These are phyloP conservation scores for Brachyopa scutellaris DNA, from an alignment of 2,888 invertebrate species.

Conservation along the genomic window DNA sequence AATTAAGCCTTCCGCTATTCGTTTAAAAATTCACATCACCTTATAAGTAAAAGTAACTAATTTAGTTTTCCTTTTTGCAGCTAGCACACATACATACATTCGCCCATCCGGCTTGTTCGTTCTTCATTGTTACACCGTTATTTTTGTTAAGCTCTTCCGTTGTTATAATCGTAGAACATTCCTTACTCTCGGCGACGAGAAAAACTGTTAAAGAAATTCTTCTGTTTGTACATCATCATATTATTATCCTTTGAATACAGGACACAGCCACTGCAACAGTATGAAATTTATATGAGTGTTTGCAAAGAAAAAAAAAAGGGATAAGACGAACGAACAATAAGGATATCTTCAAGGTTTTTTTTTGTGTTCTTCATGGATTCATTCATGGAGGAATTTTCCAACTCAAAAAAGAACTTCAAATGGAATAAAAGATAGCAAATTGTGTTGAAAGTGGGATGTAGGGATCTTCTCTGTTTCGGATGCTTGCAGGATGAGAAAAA, in stretches of 20 bases:
- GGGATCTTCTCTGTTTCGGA: too few species aligned
- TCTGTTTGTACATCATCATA: slow-evolving; percentile 18
- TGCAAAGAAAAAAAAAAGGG: slow-evolving; percentile 25
- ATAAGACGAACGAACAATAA: slow-evolving; percentile 37
- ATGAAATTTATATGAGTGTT: slow-evolving; percentile 33
- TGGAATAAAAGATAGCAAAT: slow-evolving; percentile 1
- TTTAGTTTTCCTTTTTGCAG: slow-evolving; percentile 21
- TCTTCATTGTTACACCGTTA: slow-evolving; percentile 6
- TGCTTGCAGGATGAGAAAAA: background rate
- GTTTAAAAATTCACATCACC: slow-evolving; percentile 34
- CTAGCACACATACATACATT: background rate
- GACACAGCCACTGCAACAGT: background rate
- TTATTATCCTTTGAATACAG: slow-evolving; percentile 4
- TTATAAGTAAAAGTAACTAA: slow-evolving; percentile 28
- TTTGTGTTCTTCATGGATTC: too few species aligned
- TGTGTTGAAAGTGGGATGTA: too few species aligned
- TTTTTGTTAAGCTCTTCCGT: background rate
- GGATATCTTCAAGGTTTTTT: slow-evolving; percentile 7
- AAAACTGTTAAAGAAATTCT: slow-evolving; percentile 14
- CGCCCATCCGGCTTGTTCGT: background rate
- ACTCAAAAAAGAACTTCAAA: background rate
- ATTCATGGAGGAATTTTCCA: background rate
- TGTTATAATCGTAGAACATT: background rate
- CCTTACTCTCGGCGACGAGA: background rate
- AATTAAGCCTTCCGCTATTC: slow-evolving; percentile 24